A percentile compares a stretch with the other conserved stretches of the same genome.
Evolutionary conservation across 2,888 invertebrate species (phyloP).

Genomic region (Taphrorychus bicolor): DNA sequence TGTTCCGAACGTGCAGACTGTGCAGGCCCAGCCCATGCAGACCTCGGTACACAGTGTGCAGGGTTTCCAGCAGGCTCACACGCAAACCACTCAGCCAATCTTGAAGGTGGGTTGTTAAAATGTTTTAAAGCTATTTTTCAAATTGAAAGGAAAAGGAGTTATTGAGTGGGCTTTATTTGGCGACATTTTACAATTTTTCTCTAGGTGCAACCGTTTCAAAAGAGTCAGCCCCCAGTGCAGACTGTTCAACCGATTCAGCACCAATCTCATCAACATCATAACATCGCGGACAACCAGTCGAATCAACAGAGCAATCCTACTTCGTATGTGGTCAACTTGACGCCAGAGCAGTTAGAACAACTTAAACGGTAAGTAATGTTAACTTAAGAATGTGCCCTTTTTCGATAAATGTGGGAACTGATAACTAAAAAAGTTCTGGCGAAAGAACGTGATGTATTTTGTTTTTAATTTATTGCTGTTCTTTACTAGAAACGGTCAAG

Average conservation of each 20-base stretch:
- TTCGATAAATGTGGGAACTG: too few relatives aligned
- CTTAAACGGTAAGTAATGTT: conserved; percentile 49
- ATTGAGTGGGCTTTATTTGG: too few relatives aligned
- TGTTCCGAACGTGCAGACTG: conserved; percentile 42
- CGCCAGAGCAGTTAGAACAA: conserved; percentile 59
- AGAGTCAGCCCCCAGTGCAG: conserved; percentile 58
- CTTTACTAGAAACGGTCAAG: conserved; percentile 54
- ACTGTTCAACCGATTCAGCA: conserved; percentile 56
- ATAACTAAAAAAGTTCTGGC: not conserved
- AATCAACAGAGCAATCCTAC: conserved; percentile 48
- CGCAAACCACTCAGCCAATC: conserved; percentile 51
- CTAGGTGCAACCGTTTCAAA: conserved; percentile 56
- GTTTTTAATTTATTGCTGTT: not conserved
- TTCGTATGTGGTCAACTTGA: conserved; percentile 60
- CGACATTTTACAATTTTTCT: not conserved
- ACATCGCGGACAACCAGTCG: conserved; percentile 44
- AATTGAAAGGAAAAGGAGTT: too few relatives aligned
- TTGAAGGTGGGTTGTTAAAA: conserved; percentile 49
- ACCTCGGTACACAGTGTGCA: conserved; percentile 44
- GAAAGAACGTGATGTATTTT: not conserved
- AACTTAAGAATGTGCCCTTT: too few relatives aligned
- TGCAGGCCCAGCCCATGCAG: conserved; percentile 39
- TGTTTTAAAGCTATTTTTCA: too few relatives aligned
- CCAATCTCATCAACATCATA: conserved; percentile 44
- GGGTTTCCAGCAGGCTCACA: conserved; percentile 44